Percentiles rank a stretch among this genome's conserved stretches.
phyloP scores from a whole-genome alignment of 2,888 invertebrate genomes.

The Andrena trimmerana region DNA sequence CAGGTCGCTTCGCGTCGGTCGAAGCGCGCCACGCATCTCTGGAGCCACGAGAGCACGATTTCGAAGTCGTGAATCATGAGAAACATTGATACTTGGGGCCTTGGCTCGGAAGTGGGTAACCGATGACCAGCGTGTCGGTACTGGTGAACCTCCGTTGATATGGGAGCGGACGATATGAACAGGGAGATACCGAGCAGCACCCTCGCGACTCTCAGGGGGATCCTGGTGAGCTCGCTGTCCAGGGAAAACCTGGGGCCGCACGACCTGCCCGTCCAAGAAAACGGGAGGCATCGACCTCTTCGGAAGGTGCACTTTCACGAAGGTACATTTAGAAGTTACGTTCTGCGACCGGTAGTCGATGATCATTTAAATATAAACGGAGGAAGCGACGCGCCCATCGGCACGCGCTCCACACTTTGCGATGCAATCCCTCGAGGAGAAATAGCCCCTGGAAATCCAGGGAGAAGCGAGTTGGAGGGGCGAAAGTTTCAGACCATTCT shows the following conservation, averaged over 20 bases:
- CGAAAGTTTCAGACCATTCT: background rate
- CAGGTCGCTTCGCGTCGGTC: slow-evolving; percentile 50
- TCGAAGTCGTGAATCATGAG: background rate
- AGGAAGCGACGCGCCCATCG: slow-evolving; percentile 58
- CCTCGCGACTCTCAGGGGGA: slow-evolving; percentile 86
- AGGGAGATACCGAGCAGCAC: slow-evolving; percentile 86
- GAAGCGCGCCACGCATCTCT: slow-evolving; percentile 51
- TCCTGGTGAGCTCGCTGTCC: slow-evolving; percentile 87
- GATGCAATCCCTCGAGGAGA: background rate
- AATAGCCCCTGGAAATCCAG: background rate
- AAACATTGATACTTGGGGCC: background rate
- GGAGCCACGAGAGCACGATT: background rate
- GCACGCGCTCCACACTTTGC: background rate
- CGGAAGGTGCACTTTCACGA: slow-evolving; percentile 83
- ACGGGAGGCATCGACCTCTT: slow-evolving; percentile 73
- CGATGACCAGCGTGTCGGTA: slow-evolving; percentile 27
- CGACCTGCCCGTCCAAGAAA: slow-evolving; percentile 83
- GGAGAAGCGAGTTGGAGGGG: too few species aligned
- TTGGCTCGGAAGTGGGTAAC: background rate
- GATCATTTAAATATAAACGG: slow-evolving; percentile 66
- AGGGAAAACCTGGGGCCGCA: slow-evolving; percentile 87
- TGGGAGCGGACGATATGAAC: slow-evolving; percentile 78
- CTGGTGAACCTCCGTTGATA: slow-evolving; percentile 50
- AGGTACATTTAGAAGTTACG: slow-evolving; percentile 57
- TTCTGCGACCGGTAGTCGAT: slow-evolving; percentile 26